phyloP scores from a whole-genome alignment of 1,140 invertebrate genomes.

The Cryptotermes secundus region DNA sequence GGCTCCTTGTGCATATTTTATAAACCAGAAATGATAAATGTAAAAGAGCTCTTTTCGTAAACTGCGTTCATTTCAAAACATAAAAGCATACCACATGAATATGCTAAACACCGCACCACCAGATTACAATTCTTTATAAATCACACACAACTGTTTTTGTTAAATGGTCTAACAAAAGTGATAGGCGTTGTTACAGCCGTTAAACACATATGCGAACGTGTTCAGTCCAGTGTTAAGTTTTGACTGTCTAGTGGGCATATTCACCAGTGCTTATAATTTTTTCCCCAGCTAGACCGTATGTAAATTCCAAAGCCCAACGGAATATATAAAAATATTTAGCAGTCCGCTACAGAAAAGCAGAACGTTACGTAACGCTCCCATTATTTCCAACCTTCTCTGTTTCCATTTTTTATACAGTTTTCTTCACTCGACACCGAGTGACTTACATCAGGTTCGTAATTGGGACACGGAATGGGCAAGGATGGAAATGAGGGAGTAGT shows the following conservation, averaged over 20 bases:
- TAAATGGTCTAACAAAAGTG: background rate
- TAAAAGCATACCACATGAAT: background rate
- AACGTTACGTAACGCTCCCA: background rate
- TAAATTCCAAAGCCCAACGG: background rate
- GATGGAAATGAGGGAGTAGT: background rate
- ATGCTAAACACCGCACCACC: background rate
- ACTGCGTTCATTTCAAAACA: background rate
- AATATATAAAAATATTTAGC: background rate
- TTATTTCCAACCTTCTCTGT: background rate
- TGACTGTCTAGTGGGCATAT: background rate
- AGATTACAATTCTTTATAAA: constrained; percentile 5
- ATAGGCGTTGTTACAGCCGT: background rate
- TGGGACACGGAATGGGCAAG: background rate
- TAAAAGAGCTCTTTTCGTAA: background rate
- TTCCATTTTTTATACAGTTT: background rate
- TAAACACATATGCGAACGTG: background rate
- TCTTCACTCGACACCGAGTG: background rate
- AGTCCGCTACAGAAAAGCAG: background rate
- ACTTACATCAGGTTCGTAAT: constrained; percentile 23
- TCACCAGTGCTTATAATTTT: background rate
- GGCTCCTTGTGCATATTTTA: background rate
- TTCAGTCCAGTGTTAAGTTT: background rate
- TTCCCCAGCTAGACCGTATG: background rate
- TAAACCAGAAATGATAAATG: background rate
- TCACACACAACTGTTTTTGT: background rate